Evolutionary conservation across 2,888 invertebrate genomes (phyloP).

Genomic region (Bibio marci): DNA sequence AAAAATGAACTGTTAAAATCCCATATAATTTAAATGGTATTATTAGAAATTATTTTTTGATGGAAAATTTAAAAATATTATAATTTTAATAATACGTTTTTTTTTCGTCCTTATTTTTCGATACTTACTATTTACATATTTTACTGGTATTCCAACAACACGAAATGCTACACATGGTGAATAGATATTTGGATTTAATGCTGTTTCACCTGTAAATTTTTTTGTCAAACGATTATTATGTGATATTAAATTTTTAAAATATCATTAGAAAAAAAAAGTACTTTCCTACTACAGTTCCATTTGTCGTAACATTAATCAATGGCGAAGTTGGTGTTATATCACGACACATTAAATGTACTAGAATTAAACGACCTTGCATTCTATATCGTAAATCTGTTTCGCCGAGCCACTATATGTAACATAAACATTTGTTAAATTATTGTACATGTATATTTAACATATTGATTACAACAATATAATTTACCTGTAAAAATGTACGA

Average conservation of each 20-base stretch:
- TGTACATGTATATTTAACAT: no score
- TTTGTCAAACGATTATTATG: no score
- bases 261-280: no score
- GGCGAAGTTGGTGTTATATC: conserved; percentile 39
- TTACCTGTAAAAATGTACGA: conserved; percentile 62
- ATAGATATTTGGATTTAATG: conserved; percentile 36
- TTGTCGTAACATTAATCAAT: conserved; percentile 10
- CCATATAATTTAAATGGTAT: no score
- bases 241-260: no score
- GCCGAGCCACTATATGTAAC: conserved; percentile 56
- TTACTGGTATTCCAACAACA: conserved; percentile 64
- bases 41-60: no score
- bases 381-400: conserved; percentile 55
- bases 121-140: conserved; percentile 41
- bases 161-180: conserved; percentile 75
- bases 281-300: no score
- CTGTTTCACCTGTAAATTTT: conserved; percentile 1
- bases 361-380: conserved; percentile 66
- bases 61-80: no score
- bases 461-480: conserved; percentile 3
- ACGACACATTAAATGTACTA: conserved; percentile 63
- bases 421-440: no score
- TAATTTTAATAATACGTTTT: no score
- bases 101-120: no score
- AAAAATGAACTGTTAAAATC: no score